A percentile compares a stretch with the other conserved stretches of the same genome.
These are phyloP conservation scores for Polydrusus cervinus DNA, from an alignment of 2,888 invertebrate genomes.

Conservation along the genomic window DNA sequence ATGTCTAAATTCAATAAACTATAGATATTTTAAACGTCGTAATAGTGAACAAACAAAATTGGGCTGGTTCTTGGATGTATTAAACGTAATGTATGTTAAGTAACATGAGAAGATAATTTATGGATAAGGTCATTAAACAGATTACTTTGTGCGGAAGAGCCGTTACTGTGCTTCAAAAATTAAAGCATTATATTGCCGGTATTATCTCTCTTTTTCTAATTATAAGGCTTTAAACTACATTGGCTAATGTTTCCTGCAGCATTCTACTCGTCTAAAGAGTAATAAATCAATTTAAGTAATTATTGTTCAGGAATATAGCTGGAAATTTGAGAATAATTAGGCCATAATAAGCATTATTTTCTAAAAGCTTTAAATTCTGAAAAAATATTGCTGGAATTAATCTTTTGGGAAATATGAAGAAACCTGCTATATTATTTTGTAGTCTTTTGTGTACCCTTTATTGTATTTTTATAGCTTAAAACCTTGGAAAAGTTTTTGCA, in stretches of 20 bases:
- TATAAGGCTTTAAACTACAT: neutral
- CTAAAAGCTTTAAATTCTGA: constrained; percentile 4
- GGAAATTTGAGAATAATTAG: constrained; percentile 5
- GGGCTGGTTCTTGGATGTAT: no score
- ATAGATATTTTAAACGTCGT: no score
- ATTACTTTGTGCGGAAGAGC: no score
- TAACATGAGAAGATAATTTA: no score
- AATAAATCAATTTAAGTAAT: constrained; percentile 1
- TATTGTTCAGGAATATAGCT: constrained; percentile 2
- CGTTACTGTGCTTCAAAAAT: no score
- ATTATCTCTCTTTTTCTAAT: neutral
- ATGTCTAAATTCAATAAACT: no score
- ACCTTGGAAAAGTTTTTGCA: neutral
- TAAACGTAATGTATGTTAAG: no score
- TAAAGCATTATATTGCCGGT: no score
- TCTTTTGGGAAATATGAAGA: constrained; percentile 3
- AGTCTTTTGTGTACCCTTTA: constrained; percentile 1
- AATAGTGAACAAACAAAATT: no score
- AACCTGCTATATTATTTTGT: constrained; percentile 3
- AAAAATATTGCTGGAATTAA: constrained; percentile 4
- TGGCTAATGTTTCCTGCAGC: neutral
- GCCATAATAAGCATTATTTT: constrained; percentile 3
- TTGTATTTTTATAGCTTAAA: neutral
- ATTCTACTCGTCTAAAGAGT: neutral
- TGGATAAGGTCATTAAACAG: no score